Base-by-base conservation (phyloP, 2,797 vertebrate species). In the Botia almorhae region DNA sequence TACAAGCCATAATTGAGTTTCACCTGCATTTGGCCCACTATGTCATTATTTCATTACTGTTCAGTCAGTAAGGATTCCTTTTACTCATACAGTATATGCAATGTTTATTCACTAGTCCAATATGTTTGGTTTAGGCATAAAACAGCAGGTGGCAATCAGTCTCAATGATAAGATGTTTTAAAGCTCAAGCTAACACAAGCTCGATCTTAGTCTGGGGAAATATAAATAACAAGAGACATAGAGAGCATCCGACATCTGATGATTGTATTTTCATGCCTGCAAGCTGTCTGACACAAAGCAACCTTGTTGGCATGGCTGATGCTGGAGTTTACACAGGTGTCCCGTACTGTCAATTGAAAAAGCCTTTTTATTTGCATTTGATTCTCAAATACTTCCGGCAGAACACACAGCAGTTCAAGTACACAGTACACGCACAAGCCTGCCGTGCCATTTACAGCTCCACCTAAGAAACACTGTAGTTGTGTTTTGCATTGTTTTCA, bases 241-340 rank as follows among this genome's bases (percentile, higher is more conserved):
- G 16, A 75, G 60, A 75, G 46, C 26, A 11, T 51, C 58, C 81
- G 80, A 84, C 81, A 82, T 17, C 80, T 80, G 83, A 82, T 78
- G 70, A 56, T 76, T 68, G 2, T 77, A 21, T 70, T 65, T 65
- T 65, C 33, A n/a, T 65, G 50, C 48, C 21, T 72, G 50, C 50
- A 65, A 58, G 61, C 83, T 71, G 71, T 69, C 23, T 83, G 83
- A 76, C 81, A 56, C 50, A 75, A 73, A 65, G 43, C 74, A 79
- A 79, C 29, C 55, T 70, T 68, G 60, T 67, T 76, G 81, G 60
- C 58, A 71, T 43, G 29, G 21, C 5, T 72, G 75, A 71, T 65
- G 63, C 17, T 81, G 82, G 83, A 82, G 88, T 92, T 92, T 92
- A 88, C 88, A 88, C 85, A 91, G 91, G 89, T 89, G 89, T 89